Evolutionary conservation across 2,113 vertebrate genomes (phyloP), one percentile per base, ranked within the genome.

Genomic region (Euleptes europaea): DNA sequence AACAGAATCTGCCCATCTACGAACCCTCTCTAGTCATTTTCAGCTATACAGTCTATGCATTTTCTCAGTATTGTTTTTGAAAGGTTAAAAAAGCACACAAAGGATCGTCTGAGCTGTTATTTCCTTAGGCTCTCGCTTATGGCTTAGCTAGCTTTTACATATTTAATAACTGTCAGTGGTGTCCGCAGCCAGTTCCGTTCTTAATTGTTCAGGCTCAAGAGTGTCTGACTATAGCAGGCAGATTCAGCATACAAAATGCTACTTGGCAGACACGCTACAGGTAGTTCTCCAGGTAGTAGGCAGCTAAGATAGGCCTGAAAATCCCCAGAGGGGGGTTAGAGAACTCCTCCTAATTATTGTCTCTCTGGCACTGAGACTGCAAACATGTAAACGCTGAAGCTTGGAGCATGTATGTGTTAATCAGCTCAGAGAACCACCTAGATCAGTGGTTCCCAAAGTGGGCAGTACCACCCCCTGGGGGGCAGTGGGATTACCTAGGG

Each of bases 381-480:
- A 87, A 60, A 83, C 90, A 88, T 84, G 19, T 49, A 73, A 80
- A 73, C 42, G 9, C 17, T 80, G 77, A 10, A 65, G 57, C 3
- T 49, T 19, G 5, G 51, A 31, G 21, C 14, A 1, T 31, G 13
- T 47, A 72, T 63, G 31, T 74, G 19, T 28, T 65, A 80, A 49
- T 73, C 54, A 49, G 13, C 31, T 49, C 54, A 40, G n/a, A 63
- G 11, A 66, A 47, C 49, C 31, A 57, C 57, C 35, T 78, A n/a
- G n/a, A n/a, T n/a, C n/a, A n/a, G n/a, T n/a, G n/a, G n/a, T n/a
- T n/a, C n/a, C n/a, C n/a, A n/a, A n/a, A n/a, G n/a, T n/a, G n/a
- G n/a, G n/a, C n/a, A n/a, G n/a, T n/a, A n/a, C n/a, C n/a, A n/a
- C n/a, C n/a, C n/a, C n/a, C n/a, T n/a, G n/a, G n/a, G n/a, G n/a